Base-by-base conservation (phyloP, 2,113 vertebrate genomes). In the Chamaetylas fuelleborni region DNA sequence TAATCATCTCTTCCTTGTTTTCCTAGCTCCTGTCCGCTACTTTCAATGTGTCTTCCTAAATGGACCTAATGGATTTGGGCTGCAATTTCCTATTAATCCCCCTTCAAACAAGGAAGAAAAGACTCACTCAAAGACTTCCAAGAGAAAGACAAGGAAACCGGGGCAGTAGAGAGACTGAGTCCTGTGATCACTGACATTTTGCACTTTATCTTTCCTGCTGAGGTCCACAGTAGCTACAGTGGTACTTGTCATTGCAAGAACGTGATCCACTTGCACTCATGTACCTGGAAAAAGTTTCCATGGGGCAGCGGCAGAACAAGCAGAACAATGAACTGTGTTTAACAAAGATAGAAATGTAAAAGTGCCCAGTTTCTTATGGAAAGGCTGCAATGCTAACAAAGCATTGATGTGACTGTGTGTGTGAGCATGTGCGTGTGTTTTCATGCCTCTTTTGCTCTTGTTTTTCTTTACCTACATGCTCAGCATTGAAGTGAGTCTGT, bases 11-110 rank as follows among this genome's bases (percentile, higher is more conserved):
- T 93, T 86, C 53, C 73, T 91, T 93, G 12, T 78, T 94, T 95
- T 70, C 83, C 51, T 73, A 98, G 98, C 81, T 97, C 97, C 98
- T 66, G 97, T 98, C 78, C 98, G 98, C 88, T 98, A 98, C 94
- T 98, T 98, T 93, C 98, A 98, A 2, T 98, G 98, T 72, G 97
- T 98, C 87, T 98, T 98, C 94, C 76, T 98, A 96, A 97, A 98
- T 76, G 98, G 96, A 48, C 94, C 96, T 93, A 98, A 98, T 50
- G 98, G 98, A 91, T 98, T 98, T 56, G 98, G 97, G 79, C 97
- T 98, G 92, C 97, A 97, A 81, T 98, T 98, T 95, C 96, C 98
- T 42, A 92, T 96, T 86, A 97, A 96, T 73, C 56, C 95, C 48
- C 95, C 94, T 36, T 81, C 97, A 50, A 90, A 31, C 24, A 96